Evolutionary conservation across 23 tunicate species (phyloP), one percentile per base, ranked within the genome.

Genomic region (Ascidia mentula): DNA sequence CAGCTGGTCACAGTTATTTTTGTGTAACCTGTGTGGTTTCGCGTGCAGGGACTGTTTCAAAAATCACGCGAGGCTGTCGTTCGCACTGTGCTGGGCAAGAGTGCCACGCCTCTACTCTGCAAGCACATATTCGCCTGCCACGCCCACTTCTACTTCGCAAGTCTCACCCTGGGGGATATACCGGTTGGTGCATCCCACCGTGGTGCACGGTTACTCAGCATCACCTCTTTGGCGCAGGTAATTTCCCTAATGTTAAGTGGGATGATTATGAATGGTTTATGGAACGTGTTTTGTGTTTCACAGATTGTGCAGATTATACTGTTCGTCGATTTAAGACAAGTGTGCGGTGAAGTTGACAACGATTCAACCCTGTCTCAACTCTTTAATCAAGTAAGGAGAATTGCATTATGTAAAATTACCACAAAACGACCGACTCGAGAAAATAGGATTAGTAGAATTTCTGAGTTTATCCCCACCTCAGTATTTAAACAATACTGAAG

Each of bases 231-330:
- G 13, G 65, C 65, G 24, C 65, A 53, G 24, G 65, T 53, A 9
- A 53, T 26, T 9, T 20, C 53, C 15, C 15, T 42, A 5, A 53
- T 20, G 12, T 5, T 28, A 5, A 9, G 53, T 42, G 53, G 15
- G 15, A 15, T 42, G 15, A 42, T 42, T 42, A 42, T 42, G 53
- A 42, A 42, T 42, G 53, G 12, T 42, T 42, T 42, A 12, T 42
- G 15, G 15, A 42, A 42, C 33, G 59, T 13, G 32, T 28, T 26
- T 33, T 70, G 31, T 20, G 32, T 69, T 70, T 33, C 32, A 22
- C 76, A 89, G 88, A 77, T 89, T 59, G 84, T 83, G 46, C 94
- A 89, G 38, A 77, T 83, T 30, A 75, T 89, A 22, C 24, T 89
- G 0, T 60, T 35, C 38, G 24, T 83, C 20, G 85, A 88, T 36